Percentiles rank a stretch among this genome's conserved stretches.
phyloP scores from a whole-genome alignment of 2,888 invertebrate species.

The Biston betularia region DNA sequence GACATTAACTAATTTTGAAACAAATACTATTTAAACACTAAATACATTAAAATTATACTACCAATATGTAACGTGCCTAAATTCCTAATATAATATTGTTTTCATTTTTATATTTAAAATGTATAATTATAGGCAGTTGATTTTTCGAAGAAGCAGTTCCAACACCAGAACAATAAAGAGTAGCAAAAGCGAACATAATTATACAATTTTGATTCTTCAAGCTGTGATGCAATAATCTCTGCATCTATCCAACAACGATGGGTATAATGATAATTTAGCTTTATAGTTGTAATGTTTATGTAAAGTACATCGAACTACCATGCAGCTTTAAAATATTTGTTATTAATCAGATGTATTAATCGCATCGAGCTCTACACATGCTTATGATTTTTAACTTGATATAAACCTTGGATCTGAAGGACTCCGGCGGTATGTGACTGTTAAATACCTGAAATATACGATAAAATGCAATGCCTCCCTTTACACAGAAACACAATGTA shows the following conservation, averaged over 20 bases:
- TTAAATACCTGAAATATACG: slow-evolving; percentile 95
- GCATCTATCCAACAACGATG: slow-evolving; percentile 13
- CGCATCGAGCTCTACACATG: slow-evolving; percentile 78
- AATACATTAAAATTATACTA: slow-evolving; percentile 32
- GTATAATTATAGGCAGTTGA: slow-evolving; percentile 15
- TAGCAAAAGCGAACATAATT: slow-evolving; percentile 62
- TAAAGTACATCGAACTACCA: slow-evolving; percentile 58
- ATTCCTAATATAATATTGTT: background rate
- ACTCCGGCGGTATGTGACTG: slow-evolving; percentile 97
- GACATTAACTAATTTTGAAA: slow-evolving; percentile 22
- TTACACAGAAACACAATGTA: slow-evolving; percentile 51
- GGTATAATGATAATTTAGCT: slow-evolving; percentile 4
- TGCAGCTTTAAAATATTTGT: slow-evolving; percentile 64
- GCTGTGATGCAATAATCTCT: slow-evolving; percentile 16
- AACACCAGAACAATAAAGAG: slow-evolving; percentile 63
- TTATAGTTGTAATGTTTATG: slow-evolving; percentile 35
- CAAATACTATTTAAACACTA: slow-evolving; percentile 5
- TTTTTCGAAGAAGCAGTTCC: slow-evolving; percentile 58
- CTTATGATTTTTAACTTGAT: slow-evolving; percentile 84
- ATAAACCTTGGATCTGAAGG: slow-evolving; percentile 96
- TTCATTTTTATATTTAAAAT: background rate
- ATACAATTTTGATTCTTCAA: slow-evolving; percentile 46
- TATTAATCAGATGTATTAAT: slow-evolving; percentile 56
- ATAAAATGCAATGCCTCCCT: slow-evolving; percentile 80
- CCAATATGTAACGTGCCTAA: background rate